Evolutionary conservation across 2,888 invertebrate genomes (phyloP).

Genomic region (Tortrix viridana): DNA sequence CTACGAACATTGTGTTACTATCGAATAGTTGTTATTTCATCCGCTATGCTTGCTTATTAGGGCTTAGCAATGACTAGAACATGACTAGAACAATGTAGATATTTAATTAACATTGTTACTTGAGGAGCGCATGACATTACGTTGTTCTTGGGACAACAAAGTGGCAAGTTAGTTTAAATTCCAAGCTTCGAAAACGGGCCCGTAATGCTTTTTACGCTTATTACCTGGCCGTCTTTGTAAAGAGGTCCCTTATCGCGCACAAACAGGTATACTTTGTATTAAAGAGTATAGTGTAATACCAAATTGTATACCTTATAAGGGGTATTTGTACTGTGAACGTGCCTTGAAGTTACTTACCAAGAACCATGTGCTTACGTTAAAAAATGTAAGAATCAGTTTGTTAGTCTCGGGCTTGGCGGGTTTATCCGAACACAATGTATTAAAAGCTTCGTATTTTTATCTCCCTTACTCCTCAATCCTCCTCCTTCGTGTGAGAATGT

Average conservation of each 20-base stretch:
- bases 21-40: no score
- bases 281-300: no score
- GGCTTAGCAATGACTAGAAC: constrained; percentile 16
- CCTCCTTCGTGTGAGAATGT: no score
- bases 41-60: constrained; percentile 1
- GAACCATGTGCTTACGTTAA: not conserved
- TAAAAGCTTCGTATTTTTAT: no score
- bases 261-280: constrained; percentile 23
- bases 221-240: constrained; percentile 24
- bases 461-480: no score
- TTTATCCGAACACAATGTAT: no score
- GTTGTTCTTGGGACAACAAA: constrained; percentile 7
- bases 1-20: no score
- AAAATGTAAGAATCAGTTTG: no score
- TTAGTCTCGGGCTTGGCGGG: no score
- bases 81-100: constrained; percentile 1
- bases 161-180: constrained; percentile 21
- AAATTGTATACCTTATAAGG: not conserved
- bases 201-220: constrained; percentile 30
- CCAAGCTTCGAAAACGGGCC: constrained; percentile 20
- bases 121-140: constrained; percentile 7
- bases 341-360: constrained; percentile 1
- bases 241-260: constrained; percentile 12
- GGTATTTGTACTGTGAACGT: not conserved
- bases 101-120: constrained; percentile 15